phyloP scores from a whole-genome alignment of 1,140 invertebrate genomes.

The Sycobia sp. region DNA sequence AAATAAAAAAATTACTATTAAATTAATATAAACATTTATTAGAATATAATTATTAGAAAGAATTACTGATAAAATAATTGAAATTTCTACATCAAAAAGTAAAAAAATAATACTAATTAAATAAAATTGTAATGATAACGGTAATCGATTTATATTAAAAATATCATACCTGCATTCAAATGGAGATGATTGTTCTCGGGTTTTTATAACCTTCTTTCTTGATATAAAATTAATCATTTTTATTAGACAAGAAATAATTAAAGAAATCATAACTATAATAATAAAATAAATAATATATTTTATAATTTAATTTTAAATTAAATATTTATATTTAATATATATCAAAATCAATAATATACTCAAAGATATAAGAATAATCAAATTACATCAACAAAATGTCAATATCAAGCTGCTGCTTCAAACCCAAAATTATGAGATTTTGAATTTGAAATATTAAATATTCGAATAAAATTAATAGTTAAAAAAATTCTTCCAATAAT shows the following conservation, averaged over 20 bases:
- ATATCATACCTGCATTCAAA: constrained; percentile 70
- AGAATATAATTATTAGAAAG: too few species aligned
- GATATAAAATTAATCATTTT: background rate
- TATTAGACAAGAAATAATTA: background rate
- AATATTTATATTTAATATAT: background rate
- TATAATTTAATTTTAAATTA: background rate
- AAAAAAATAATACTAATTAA: constrained; percentile 69
- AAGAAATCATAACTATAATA: background rate
- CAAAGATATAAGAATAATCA: constrained; percentile 74
- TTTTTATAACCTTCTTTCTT: constrained; percentile 47
- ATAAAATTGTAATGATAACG: constrained; percentile 65
- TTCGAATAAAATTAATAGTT: constrained; percentile 62
- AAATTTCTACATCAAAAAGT: constrained; percentile 71
- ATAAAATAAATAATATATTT: background rate
- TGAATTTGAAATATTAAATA: constrained; percentile 63
- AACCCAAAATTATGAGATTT: constrained; percentile 70
- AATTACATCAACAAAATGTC: constrained; percentile 77
- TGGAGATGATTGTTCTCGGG: constrained; percentile 65
- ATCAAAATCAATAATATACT: constrained; percentile 68
- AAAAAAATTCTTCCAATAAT: constrained; percentile 67
- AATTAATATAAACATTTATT: too few species aligned
- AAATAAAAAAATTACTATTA: too few species aligned
- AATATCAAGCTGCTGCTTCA: constrained; percentile 74
- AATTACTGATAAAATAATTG: constrained; percentile 63
- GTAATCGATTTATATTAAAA: constrained; percentile 60